These are phyloP conservation scores for Indicator maculatus DNA, from an alignment of 2,113 vertebrate species.

Conservation along the genomic window DNA sequence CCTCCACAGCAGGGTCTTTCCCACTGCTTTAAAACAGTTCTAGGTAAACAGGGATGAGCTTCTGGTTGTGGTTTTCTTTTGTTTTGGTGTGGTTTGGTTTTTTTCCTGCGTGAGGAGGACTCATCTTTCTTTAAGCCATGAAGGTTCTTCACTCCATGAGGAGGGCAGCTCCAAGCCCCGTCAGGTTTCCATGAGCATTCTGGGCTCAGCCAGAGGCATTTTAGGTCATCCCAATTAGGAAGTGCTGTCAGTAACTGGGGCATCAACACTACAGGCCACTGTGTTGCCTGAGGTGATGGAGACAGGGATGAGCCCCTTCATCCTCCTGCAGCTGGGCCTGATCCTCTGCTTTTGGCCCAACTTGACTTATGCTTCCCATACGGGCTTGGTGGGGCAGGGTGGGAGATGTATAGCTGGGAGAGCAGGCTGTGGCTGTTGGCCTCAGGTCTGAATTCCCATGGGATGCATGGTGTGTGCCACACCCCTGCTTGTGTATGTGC, in stretches of 20 bases:
- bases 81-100: too few relatives aligned
- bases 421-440: background rate
- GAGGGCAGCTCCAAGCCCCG: fast-evolving
- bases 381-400: too few relatives aligned
- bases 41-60: too few relatives aligned
- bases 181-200: background rate
- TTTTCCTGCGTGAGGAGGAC: too few relatives aligned
- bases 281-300: background rate
- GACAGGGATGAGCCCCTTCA: background rate
- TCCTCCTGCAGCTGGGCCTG: too few relatives aligned
- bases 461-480: background rate
- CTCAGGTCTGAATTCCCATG: background rate
- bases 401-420: background rate
- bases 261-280: background rate
- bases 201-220: background rate
- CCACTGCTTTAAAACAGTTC: background rate
- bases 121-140: too few relatives aligned
- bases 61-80: background rate
- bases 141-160: background rate
- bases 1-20: fast-evolving
- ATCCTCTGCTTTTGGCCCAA: background rate
- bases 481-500: background rate
- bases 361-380: background rate
- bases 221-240: background rate
- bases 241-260: background rate